Conservation (phyloP, 2,113 vertebrate genomes). For the Microtus ochrogaster region DNA sequence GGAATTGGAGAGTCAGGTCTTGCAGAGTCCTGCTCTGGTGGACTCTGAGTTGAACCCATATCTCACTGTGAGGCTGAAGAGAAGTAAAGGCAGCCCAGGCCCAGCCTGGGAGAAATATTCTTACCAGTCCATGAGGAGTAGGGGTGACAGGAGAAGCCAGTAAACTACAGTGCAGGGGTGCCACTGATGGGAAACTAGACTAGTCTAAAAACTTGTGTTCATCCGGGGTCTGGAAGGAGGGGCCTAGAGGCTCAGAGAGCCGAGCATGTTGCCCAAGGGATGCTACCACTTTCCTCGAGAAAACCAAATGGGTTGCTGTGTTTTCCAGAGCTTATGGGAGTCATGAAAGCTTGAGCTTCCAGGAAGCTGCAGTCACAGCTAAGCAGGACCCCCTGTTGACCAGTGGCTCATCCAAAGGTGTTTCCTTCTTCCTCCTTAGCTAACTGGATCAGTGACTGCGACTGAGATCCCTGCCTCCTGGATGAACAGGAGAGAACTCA, state of each 20-base stretch:
- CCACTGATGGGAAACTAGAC: neutral
- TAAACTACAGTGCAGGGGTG: neutral
- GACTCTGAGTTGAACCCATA: neutral
- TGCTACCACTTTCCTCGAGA: neutral
- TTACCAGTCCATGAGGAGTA: neutral
- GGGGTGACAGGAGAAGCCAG: accelerated
- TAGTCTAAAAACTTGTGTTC: neutral
- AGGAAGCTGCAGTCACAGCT: neutral
- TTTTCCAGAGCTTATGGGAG: neutral
- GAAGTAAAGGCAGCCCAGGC: neutral
- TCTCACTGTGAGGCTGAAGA: neutral
- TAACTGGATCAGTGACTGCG: neutral
- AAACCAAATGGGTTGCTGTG: accelerated
- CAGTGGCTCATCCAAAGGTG: neutral
- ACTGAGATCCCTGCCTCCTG: too few species aligned
- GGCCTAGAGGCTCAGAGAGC: neutral
- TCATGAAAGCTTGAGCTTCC: neutral
- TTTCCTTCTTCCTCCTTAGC: neutral
- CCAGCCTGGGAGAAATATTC: neutral
- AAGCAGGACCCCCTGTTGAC: neutral
- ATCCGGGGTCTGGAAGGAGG: accelerated
- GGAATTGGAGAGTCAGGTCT: neutral
- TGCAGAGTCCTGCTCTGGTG: accelerated
- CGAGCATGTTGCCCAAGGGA: neutral
- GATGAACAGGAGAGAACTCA: neutral